These are phyloP conservation scores for Myiothlypis coronata DNA, from an alignment of 2,797 vertebrate genomes.

Conservation along the genomic window DNA sequence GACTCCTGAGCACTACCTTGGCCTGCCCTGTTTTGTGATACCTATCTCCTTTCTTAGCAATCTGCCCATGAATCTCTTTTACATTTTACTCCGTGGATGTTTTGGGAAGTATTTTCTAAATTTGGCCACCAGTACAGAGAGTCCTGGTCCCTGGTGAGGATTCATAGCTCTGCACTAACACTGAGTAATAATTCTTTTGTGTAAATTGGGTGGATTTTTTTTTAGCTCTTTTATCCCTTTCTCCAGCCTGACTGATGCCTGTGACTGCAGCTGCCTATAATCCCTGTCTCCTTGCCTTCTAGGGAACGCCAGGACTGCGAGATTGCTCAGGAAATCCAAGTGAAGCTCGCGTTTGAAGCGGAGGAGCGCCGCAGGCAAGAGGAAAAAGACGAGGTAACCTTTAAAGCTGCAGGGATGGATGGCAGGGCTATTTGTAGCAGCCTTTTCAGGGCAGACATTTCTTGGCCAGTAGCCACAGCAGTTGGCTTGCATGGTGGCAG, in stretches of 20 bases:
- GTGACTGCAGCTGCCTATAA: not conserved
- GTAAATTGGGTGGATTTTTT: not conserved
- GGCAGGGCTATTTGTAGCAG: not conserved
- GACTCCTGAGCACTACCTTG: not conserved
- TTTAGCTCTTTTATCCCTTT: not conserved
- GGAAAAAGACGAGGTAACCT: constrained; percentile 89
- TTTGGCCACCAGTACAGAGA: not conserved
- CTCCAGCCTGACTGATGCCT: not conserved
- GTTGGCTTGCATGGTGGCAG: not conserved
- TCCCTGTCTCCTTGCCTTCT: constrained; percentile 26
- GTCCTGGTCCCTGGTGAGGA: not conserved
- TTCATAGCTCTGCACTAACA: not conserved
- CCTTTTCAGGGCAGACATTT: not conserved
- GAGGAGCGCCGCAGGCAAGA: constrained; percentile 88
- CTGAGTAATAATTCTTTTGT: not conserved
- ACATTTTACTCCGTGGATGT: not conserved
- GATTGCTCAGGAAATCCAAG: constrained; percentile 96
- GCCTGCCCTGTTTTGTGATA: not conserved
- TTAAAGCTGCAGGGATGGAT: not conserved
- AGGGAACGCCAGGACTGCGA: constrained; percentile 91
- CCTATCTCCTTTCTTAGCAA: not conserved
- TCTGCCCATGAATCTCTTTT: not conserved
- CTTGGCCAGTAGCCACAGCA: not conserved
- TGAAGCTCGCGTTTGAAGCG: constrained; percentile 89
- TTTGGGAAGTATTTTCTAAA: not conserved